Percentiles rank a stretch among this genome's conserved stretches.
Evolutionary conservation across 2,888 invertebrate species (phyloP).

Genomic region (Drosophila cracens): DNA sequence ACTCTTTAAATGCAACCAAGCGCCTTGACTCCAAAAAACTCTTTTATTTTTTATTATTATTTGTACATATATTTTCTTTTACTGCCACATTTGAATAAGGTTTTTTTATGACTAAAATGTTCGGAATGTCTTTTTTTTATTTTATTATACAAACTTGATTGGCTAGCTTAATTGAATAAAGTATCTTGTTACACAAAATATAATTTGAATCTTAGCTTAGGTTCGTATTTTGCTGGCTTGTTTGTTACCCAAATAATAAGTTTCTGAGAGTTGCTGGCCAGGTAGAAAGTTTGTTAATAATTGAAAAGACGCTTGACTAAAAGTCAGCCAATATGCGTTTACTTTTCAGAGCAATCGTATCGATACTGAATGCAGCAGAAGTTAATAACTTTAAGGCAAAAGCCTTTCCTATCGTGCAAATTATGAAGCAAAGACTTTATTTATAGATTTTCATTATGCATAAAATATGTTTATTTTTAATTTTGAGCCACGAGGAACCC

Average conservation of each 20-base stretch:
- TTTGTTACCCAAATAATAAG: neutral
- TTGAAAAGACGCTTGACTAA: neutral
- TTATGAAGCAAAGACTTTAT: neutral
- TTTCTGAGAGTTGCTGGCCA: neutral
- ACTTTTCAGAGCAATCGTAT: neutral
- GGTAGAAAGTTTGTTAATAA: neutral
- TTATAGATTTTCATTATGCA: neutral
- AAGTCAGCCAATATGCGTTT: neutral
- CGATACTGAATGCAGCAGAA: neutral
- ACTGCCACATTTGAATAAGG: constrained; percentile 10
- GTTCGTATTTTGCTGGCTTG: constrained; percentile 1
- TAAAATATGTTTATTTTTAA: neutral
- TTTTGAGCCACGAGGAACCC: neutral
- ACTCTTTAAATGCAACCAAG: constrained; percentile 44
- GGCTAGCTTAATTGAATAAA: constrained; percentile 36
- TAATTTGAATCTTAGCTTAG: constrained; percentile 9
- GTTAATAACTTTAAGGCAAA: neutral
- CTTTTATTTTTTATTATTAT: constrained; percentile 20
- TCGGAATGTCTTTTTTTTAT: constrained; percentile 4
- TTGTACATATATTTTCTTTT: constrained; percentile 22
- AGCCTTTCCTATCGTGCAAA: neutral
- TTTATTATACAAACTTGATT: constrained; percentile 16
- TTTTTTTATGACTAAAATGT: constrained; percentile 26
- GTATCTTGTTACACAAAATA: constrained; percentile 16
- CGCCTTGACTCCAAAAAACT: constrained; percentile 18